Percentiles rank a stretch among this genome's conserved stretches.
Evolutionary conservation across 1,140 invertebrate species (phyloP).

Genomic region (Aphaenogaster ashmeadi): DNA sequence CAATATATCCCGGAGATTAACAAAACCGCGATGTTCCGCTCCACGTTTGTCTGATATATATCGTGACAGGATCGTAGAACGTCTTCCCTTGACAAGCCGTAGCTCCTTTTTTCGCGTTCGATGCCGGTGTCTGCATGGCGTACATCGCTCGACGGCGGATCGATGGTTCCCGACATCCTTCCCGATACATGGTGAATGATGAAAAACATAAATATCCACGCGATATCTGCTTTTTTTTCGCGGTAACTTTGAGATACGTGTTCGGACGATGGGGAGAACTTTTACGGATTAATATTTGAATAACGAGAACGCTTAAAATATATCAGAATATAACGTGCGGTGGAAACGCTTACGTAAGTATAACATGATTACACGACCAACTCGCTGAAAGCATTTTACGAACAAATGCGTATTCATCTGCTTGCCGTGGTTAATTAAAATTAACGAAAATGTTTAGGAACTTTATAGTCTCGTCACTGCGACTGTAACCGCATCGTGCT

Average conservation of each 20-base stretch:
- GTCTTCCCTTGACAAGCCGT: neutral
- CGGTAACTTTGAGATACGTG: neutral
- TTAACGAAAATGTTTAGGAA: slow-evolving; percentile 28
- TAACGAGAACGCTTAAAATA: slow-evolving; percentile 26
- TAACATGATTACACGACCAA: slow-evolving; percentile 20
- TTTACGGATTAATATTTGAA: slow-evolving; percentile 34
- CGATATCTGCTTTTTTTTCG: slow-evolving; percentile 7
- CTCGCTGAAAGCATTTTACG: neutral
- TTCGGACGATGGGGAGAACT: neutral
- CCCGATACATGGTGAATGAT: slow-evolving; percentile 66
- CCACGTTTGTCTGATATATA: neutral
- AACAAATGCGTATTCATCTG: neutral
- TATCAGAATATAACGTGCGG: neutral
- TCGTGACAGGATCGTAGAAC: neutral
- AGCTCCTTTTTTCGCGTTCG: slow-evolving; percentile 9
- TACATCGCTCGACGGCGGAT: slow-evolving; percentile 50
- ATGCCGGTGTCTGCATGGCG: neutral
- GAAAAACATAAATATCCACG: slow-evolving; percentile 52
- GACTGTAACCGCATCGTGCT: neutral
- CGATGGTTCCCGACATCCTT: slow-evolving; percentile 62
- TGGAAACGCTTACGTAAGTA: neutral
- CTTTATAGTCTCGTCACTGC: slow-evolving; percentile 36
- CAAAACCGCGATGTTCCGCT: neutral
- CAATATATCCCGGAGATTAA: slow-evolving; percentile 13
- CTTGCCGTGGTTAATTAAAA: slow-evolving; percentile 49